Base-by-base conservation (phyloP, 2,888 invertebrate species). In the Pomacea canaliculata region DNA sequence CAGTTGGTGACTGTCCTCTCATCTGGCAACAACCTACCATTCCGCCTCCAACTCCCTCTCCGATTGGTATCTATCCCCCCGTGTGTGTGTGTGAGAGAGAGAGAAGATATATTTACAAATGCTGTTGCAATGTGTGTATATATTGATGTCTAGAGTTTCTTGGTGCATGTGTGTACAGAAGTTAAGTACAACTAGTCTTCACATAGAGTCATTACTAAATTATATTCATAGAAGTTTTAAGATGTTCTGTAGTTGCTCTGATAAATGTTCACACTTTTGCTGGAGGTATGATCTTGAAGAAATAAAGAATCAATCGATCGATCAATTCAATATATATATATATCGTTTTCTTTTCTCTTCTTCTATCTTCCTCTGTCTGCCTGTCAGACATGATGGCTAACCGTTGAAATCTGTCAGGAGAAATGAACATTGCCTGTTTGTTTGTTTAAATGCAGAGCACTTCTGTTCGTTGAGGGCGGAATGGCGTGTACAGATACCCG, bases 401-500 rank as follows among this genome's bases (percentile, higher is more conserved):
- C 37, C 5, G 37, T 37, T 37, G n/a, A 3, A 37, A 37, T 37
- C 37, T 5, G 37, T 37, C 37, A 37, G 5, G 1, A 5, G 37
- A 37, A 37, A 37, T 23, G 23, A 0, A 23, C 23, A 37, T 37
- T 37, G 23, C 23, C n/a, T 37, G 1, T 37, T 37, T 37, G 3
- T 37, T 5, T 37, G 37, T 37, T 37, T 5, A 5, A 37, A 37
- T 5, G 37, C 4, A 37, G 37, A 37, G 37, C 3, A 10, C 51
- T 56, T 56, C 8, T 74, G 74, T 46, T 16, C 19, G 16, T 27
- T 9, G 49, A 59, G 27, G 5, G 23, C 23, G 0, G 69, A 74
- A 74, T 48, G 74, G 74, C 3, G n/a, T 37, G 59, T 74, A 74
- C 74, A 59, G 74, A 1, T 27, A 68, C 23, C 18, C 69, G 18